Percentiles rank a stretch among this genome's conserved stretches.
Conservation (phyloP, 2,113 vertebrate species). For the Hoplias malabaricus region DNA sequence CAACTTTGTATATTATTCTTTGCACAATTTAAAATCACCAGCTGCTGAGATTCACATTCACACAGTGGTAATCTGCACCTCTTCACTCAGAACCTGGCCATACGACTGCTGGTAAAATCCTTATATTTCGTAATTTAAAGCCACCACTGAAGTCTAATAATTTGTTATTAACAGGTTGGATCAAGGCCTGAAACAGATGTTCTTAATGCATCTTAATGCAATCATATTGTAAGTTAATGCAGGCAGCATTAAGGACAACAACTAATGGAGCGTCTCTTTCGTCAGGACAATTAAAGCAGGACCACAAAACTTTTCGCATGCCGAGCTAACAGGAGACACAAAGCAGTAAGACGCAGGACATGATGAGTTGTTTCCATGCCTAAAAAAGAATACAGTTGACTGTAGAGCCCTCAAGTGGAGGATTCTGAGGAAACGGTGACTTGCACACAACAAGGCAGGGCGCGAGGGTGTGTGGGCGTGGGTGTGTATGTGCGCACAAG, state of each 20-base stretch:
- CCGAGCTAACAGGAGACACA: too few species aligned
- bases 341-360: not conserved
- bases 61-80: too few species aligned
- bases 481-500: not conserved
- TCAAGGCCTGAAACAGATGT: too few species aligned
- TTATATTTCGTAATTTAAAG: too few species aligned
- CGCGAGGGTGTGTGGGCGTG: not conserved
- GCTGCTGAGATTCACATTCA: too few species aligned
- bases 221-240: not conserved
- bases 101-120: too few species aligned
- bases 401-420: conserved; percentile 8
- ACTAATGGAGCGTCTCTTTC: not conserved
- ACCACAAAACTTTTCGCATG: not conserved
- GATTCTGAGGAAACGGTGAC: not conserved
- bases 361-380: not conserved
- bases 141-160: too few species aligned
- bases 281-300: not conserved
- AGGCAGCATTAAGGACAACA: not conserved
- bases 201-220: not conserved
- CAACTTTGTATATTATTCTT: too few species aligned
- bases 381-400: not conserved
- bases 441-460: not conserved
- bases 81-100: too few species aligned
- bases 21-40: too few species aligned
- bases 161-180: too few species aligned